These are phyloP conservation scores for Catocala sponsa DNA, from an alignment of 2,888 invertebrate species.

Conservation along the genomic window DNA sequence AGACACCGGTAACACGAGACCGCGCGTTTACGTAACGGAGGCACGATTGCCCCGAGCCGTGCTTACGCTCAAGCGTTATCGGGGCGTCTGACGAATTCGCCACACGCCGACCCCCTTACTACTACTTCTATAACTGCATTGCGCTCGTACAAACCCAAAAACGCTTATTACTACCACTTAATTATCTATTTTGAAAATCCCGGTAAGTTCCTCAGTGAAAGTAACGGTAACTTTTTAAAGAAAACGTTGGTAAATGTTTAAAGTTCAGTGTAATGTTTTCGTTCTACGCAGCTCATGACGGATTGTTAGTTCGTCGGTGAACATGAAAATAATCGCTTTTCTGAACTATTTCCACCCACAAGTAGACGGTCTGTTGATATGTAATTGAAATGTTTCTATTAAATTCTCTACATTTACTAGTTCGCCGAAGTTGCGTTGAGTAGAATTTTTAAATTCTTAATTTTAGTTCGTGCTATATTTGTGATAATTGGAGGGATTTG, in stretches of 20 bases:
- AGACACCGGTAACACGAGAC: slow-evolving; percentile 40
- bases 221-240: neutral
- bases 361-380: slow-evolving; percentile 14
- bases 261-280: neutral
- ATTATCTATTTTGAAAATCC: neutral
- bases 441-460: slow-evolving; percentile 14
- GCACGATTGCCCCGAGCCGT: slow-evolving; percentile 63
- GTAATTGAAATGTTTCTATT: slow-evolving; percentile 12
- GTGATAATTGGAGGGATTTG: slow-evolving; percentile 1
- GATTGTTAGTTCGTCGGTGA: slow-evolving; percentile 6
- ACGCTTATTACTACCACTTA: slow-evolving; percentile 37
- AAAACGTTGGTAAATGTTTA: too few relatives aligned
- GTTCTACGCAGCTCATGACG: neutral
- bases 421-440: slow-evolving; percentile 15
- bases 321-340: slow-evolving; percentile 23
- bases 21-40: slow-evolving; percentile 65
- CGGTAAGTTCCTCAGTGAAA: neutral
- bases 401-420: slow-evolving; percentile 16
- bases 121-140: slow-evolving; percentile 79
- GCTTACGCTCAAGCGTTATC: slow-evolving; percentile 75
- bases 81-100: slow-evolving; percentile 75
- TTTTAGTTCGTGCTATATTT: slow-evolving; percentile 2
- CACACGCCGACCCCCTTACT: slow-evolving; percentile 62
- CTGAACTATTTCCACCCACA: slow-evolving; percentile 14
- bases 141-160: slow-evolving; percentile 66